A percentile compares a stretch with the other conserved stretches of the same genome.
These are phyloP conservation scores for Leiothrix lutea DNA, from an alignment of 2,113 vertebrate species.

Conservation along the genomic window DNA sequence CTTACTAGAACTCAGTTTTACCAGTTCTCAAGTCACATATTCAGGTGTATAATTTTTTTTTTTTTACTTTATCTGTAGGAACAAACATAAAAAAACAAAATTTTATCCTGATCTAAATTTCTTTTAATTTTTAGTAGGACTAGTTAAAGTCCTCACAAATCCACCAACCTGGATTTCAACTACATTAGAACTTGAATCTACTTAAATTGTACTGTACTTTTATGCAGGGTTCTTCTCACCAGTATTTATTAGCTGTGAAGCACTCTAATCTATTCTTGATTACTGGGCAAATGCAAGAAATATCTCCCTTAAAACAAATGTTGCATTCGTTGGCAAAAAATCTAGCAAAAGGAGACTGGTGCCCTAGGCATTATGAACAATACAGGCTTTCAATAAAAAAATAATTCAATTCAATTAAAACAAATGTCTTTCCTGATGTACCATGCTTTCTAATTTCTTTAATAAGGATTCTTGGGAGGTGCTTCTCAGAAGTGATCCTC, in stretches of 20 bases:
- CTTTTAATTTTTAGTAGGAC: not conserved
- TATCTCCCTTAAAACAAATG: not conserved
- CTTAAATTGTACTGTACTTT: not conserved
- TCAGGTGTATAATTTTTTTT: not conserved
- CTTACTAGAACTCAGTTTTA: not conserved
- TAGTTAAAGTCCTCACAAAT: not conserved
- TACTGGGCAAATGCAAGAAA: not conserved
- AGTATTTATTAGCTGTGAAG: not conserved
- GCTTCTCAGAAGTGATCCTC: not conserved
- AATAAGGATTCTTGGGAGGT: not conserved
- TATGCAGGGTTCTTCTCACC: not conserved
- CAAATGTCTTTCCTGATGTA: not conserved
- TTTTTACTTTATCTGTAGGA: not conserved
- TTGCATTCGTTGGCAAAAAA: not conserved
- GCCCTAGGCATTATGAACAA: conserved; percentile 18
- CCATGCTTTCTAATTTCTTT: conserved; percentile 25
- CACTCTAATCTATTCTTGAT: not conserved
- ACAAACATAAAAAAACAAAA: not conserved
- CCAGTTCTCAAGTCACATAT: not conserved
- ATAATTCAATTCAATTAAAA: conserved; percentile 49
- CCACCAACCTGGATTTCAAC: not conserved
- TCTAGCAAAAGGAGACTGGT: not conserved
- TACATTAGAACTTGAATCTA: not conserved
- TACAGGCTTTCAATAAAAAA: conserved; percentile 37
- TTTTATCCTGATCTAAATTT: not conserved